Evolutionary conservation across 2,113 vertebrate species (phyloP).

Genomic region (Polyodon spathula): DNA sequence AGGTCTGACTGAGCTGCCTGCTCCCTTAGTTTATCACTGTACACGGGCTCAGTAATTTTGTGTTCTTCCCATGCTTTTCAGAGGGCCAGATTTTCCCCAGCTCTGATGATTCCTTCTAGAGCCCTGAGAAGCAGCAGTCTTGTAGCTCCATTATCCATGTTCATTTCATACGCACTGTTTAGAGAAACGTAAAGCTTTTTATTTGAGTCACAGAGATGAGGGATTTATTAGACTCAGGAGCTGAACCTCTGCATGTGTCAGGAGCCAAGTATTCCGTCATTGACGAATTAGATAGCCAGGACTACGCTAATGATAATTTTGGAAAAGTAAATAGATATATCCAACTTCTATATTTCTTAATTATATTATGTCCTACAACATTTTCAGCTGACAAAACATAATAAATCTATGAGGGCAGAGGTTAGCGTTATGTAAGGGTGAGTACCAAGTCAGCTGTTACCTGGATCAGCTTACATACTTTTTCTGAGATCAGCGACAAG

Average conservation of each 20-base stretch:
- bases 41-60: too few species aligned
- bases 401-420: conserved; percentile 31
- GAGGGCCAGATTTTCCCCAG: too few species aligned
- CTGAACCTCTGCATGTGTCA: conserved; percentile 19
- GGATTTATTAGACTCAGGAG: conserved; percentile 37
- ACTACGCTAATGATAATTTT: conserved; percentile 49
- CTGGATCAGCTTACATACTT: not conserved
- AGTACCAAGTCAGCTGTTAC: not conserved
- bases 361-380: conserved; percentile 54
- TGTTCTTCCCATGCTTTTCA: too few species aligned
- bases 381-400: conserved; percentile 46
- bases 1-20: too few species aligned
- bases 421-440: not conserved
- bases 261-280: conserved; percentile 42
- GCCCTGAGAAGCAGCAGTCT: too few species aligned
- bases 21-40: too few species aligned
- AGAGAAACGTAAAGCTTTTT: conserved; percentile 36
- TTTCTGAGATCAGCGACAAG: not conserved
- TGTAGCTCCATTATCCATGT: conserved; percentile 24
- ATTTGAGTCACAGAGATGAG: conserved; percentile 43
- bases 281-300: conserved; percentile 47
- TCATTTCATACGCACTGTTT: conserved; percentile 43
- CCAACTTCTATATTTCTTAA: conserved; percentile 56
- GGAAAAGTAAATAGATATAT: conserved; percentile 58
- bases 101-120: too few species aligned